phyloP scores from a whole-genome alignment of 2,113 vertebrate species.

The Notothenia coriiceps region DNA sequence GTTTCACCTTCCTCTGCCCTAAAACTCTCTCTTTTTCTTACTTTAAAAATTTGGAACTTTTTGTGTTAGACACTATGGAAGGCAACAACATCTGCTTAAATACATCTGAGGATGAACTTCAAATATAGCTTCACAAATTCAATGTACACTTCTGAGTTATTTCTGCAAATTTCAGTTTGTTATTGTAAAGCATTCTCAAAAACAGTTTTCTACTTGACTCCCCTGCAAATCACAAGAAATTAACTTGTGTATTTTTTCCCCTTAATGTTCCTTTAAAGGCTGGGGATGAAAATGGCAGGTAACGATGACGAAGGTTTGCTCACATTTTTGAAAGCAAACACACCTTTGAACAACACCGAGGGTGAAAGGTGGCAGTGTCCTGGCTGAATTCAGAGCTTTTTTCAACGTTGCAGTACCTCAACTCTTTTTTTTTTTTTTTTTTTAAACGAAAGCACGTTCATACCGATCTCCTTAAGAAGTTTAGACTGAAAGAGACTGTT shows the following conservation, averaged over 20 bases:
- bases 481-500: slow-evolving; percentile 91
- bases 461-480: slow-evolving; percentile 90
- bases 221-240: slow-evolving; percentile 76
- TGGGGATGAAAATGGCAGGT: slow-evolving; percentile 87
- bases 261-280: slow-evolving; percentile 71
- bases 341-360: slow-evolving; percentile 91
- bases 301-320: slow-evolving; percentile 93
- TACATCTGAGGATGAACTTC: neutral
- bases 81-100: neutral
- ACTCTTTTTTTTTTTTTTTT: slow-evolving; percentile 68
- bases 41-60: neutral
- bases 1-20: neutral
- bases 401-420: slow-evolving; percentile 84
- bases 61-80: too few relatives aligned
- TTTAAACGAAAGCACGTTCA: slow-evolving; percentile 85
- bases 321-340: slow-evolving; percentile 87
- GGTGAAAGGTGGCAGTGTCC: slow-evolving; percentile 96
- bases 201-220: slow-evolving; percentile 18
- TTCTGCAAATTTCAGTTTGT: neutral
- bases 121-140: neutral
- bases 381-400: slow-evolving; percentile 85
- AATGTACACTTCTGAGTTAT: slow-evolving; percentile 9
- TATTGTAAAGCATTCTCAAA: neutral
- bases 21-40: neutral
- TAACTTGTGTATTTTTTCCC: slow-evolving; percentile 72